Conservation (phyloP, 2,888 invertebrate species). For the Apodemia zela region DNA sequence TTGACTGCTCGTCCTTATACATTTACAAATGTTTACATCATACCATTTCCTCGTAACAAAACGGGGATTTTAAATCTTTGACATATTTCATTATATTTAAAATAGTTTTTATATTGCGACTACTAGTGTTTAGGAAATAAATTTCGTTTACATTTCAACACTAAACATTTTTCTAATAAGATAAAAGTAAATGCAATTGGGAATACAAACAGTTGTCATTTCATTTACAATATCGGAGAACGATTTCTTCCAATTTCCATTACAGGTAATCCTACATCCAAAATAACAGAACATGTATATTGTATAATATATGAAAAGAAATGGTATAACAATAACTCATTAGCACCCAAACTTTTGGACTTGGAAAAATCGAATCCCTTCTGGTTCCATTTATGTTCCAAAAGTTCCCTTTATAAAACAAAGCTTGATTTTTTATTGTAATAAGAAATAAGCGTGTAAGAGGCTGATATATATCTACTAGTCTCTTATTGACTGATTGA, state of each 20-base stretch:
- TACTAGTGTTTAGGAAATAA: not conserved
- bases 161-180: conserved; percentile 13
- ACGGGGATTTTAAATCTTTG: conserved; percentile 3
- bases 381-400: no score
- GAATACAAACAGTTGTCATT: not conserved
- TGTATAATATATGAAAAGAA: no score
- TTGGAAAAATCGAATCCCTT: not conserved
- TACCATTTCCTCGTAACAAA: not conserved
- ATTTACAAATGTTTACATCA: conserved; percentile 6
- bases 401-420: no score
- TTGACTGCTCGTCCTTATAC: not conserved
- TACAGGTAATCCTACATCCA: not conserved
- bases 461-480: no score
- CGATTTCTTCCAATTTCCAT: not conserved
- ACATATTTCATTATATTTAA: not conserved
- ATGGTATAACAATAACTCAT: not conserved
- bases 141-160: conserved; percentile 16
- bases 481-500: no score
- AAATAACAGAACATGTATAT: not conserved
- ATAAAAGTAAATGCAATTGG: conserved; percentile 5
- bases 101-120: not conserved
- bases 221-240: not conserved
- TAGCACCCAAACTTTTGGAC: not conserved
- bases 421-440: no score
- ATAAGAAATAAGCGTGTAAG: no score